These are phyloP conservation scores for Cyclargus thomasi DNA, from an alignment of 1,140 invertebrate genomes.

Conservation along the genomic window DNA sequence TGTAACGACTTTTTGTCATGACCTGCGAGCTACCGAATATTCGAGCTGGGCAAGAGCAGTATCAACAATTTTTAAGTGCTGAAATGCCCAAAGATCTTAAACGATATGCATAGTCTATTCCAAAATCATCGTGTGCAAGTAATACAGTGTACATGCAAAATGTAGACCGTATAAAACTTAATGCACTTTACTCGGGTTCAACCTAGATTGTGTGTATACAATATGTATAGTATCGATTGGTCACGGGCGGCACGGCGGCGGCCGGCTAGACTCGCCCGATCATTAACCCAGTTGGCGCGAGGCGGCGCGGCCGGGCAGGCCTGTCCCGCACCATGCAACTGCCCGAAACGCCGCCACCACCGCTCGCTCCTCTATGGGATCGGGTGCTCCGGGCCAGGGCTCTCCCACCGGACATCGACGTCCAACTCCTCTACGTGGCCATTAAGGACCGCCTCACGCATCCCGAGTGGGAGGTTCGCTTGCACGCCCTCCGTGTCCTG, in stretches of 20 bases:
- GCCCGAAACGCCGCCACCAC: slow-evolving; percentile 62
- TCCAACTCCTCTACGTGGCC: slow-evolving; percentile 79
- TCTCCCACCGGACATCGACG: slow-evolving; percentile 79
- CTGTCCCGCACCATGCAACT: slow-evolving; percentile 59
- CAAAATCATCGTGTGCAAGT: too few species aligned
- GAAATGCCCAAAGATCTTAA: too few species aligned
- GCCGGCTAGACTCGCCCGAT: slow-evolving; percentile 56
- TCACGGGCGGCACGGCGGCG: slow-evolving; percentile 49
- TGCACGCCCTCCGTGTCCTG: slow-evolving; percentile 84
- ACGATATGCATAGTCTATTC: too few species aligned
- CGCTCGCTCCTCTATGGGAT: slow-evolving; percentile 85
- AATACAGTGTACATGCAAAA: neutral
- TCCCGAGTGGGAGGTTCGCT: slow-evolving; percentile 87
- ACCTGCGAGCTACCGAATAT: too few species aligned
- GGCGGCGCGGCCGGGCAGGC: slow-evolving; percentile 54
- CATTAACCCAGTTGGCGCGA: slow-evolving; percentile 70
- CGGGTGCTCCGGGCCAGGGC: slow-evolving; percentile 79
- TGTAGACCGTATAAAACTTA: neutral
- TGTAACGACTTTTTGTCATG: too few species aligned
- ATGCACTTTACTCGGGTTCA: neutral
- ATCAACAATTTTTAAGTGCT: too few species aligned
- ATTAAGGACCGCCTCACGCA: slow-evolving; percentile 82
- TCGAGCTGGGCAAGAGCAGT: too few species aligned
- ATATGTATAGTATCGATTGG: slow-evolving; percentile 58
- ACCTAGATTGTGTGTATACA: slow-evolving; percentile 12